phyloP scores from a whole-genome alignment of 2,797 vertebrate genomes.

The Pithecia hirsuta region DNA sequence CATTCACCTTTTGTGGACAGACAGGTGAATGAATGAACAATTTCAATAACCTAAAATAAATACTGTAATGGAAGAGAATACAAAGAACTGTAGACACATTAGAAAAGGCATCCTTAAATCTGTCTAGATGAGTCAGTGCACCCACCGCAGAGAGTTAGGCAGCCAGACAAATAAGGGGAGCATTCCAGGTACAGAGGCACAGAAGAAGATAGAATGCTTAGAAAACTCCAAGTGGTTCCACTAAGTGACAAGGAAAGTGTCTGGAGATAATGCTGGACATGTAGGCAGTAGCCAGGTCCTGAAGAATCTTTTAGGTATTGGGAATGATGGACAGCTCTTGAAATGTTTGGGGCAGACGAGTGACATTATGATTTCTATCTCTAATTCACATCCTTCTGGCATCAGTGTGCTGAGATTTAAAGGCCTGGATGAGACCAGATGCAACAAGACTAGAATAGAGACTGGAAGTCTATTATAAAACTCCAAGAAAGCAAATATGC shows the following conservation, averaged over 20 bases:
- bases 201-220: background rate
- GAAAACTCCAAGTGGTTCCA: background rate
- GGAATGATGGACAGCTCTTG: background rate
- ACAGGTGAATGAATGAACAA: background rate
- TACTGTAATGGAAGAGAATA: background rate
- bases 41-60: slow-evolving; percentile 36
- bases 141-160: background rate
- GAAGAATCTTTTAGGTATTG: background rate
- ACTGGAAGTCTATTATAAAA: background rate
- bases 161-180: background rate
- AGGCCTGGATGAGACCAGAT: background rate
- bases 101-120: background rate
- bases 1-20: background rate
- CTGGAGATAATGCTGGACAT: background rate
- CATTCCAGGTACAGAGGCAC: background rate
- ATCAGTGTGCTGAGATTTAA: background rate
- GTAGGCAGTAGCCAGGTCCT: background rate
- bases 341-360: background rate
- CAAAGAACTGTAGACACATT: background rate
- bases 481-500: background rate
- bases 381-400: background rate
- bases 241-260: background rate
- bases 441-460: background rate
- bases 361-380: background rate
- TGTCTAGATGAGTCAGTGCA: background rate